Evolutionary conservation across 1,140 invertebrate species (phyloP).

Genomic region (Zelostemma sp.): DNA sequence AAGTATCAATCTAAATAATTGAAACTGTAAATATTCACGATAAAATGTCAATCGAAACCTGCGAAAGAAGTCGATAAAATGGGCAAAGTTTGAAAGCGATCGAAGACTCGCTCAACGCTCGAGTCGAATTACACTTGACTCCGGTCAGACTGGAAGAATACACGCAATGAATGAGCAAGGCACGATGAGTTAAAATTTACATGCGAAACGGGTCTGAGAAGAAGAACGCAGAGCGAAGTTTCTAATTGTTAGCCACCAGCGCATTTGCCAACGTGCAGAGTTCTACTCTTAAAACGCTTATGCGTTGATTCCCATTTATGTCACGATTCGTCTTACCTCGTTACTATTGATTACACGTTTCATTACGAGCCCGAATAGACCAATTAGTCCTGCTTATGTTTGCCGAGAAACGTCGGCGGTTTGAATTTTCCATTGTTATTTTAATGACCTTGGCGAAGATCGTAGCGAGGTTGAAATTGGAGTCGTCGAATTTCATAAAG

Average conservation of each 20-base stretch:
- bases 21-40: too few relatives aligned
- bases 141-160: not conserved
- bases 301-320: slow-evolving; percentile 29
- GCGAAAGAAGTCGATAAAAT: not conserved
- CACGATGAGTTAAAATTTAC: slow-evolving; percentile 37
- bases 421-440: too few relatives aligned
- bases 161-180: too few relatives aligned
- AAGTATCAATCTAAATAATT: too few relatives aligned
- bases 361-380: slow-evolving; percentile 13
- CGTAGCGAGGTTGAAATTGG: too few relatives aligned
- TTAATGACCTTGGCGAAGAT: too few relatives aligned
- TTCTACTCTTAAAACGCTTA: not conserved
- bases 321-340: not conserved
- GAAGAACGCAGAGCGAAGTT: slow-evolving; percentile 26
- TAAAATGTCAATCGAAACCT: too few relatives aligned
- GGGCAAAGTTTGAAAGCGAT: not conserved
- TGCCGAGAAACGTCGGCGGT: not conserved
- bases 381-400: slow-evolving; percentile 11
- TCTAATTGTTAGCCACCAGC: slow-evolving; percentile 43
- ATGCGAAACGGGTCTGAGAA: slow-evolving; percentile 36
- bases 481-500: not conserved
- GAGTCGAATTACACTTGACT: not conserved
- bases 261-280: slow-evolving; percentile 23
- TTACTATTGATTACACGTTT: not conserved
- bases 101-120: too few relatives aligned